These are phyloP conservation scores for Anthoscopus minutus DNA, from an alignment of 2,113 vertebrate species.

Conservation along the genomic window DNA sequence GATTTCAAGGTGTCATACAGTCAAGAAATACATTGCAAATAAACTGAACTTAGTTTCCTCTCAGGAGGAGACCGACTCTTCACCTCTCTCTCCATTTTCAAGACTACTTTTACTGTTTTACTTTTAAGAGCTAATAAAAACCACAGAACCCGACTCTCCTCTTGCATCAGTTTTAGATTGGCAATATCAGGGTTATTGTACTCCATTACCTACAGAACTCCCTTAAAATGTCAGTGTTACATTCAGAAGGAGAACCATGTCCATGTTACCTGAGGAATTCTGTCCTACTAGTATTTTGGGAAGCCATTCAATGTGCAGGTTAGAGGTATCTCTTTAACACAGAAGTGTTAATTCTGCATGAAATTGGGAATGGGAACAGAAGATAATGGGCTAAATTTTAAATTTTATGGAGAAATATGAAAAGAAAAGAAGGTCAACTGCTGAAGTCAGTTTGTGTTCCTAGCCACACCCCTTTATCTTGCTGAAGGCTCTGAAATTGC, in stretches of 20 bases:
- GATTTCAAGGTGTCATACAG: background rate
- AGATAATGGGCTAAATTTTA: background rate
- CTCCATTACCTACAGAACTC: background rate
- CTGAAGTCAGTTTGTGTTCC: background rate
- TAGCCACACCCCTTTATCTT: background rate
- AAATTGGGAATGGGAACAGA: background rate
- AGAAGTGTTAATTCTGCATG: background rate
- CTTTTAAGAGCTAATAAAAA: constrained; percentile 48
- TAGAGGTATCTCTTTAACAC: background rate
- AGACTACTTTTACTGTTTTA: background rate
- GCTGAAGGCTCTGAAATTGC: background rate
- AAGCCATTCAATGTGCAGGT: background rate
- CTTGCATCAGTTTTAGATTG: background rate
- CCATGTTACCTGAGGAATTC: background rate
- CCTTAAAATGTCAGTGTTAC: background rate
- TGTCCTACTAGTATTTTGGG: background rate
- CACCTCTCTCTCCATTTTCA: constrained; percentile 9
- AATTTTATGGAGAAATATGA: background rate
- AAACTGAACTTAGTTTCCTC: background rate
- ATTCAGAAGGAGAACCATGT: background rate
- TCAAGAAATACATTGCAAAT: constrained; percentile 3
- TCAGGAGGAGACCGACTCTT: background rate
- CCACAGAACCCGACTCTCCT: background rate
- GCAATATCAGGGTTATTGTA: background rate
- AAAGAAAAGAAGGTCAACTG: background rate